Evolutionary conservation across 2,797 vertebrate genomes (phyloP).

Genomic region (Hemitrygon akajei): DNA sequence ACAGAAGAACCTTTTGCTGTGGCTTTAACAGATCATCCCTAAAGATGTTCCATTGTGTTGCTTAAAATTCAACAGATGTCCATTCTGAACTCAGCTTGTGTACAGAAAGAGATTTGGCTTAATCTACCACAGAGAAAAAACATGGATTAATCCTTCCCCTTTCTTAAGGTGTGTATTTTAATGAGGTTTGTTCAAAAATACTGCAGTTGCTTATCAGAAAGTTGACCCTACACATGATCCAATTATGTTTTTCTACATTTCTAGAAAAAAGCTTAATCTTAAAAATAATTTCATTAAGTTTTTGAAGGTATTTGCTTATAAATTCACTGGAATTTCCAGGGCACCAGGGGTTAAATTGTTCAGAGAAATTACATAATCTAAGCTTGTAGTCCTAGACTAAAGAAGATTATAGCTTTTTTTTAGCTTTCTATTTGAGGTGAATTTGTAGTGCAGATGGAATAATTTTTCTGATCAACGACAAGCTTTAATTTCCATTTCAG

Average conservation of each 20-base stretch:
- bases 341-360: neutral
- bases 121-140: neutral
- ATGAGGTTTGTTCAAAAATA: no score
- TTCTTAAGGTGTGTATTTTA: neutral
- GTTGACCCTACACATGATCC: neutral
- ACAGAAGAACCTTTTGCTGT: neutral
- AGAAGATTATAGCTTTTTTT: neutral
- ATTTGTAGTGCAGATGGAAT: neutral
- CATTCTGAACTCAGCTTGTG: neutral
- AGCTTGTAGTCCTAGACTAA: neutral
- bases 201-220: neutral
- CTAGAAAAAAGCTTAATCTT: no score
- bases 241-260: neutral
- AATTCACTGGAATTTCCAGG: neutral
- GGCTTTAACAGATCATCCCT: neutral
- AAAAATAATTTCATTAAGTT: no score
- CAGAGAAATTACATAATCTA: neutral
- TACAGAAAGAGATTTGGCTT: neutral
- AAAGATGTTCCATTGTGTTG: neutral
- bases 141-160: neutral
- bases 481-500: neutral
- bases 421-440: neutral
- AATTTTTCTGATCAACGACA: no score
- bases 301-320: no score
- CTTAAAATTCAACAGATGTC: neutral